Evolutionary conservation across 2,113 vertebrate species (phyloP), one percentile per base, ranked within the genome.

Genomic region (Pseudois nayaur): DNA sequence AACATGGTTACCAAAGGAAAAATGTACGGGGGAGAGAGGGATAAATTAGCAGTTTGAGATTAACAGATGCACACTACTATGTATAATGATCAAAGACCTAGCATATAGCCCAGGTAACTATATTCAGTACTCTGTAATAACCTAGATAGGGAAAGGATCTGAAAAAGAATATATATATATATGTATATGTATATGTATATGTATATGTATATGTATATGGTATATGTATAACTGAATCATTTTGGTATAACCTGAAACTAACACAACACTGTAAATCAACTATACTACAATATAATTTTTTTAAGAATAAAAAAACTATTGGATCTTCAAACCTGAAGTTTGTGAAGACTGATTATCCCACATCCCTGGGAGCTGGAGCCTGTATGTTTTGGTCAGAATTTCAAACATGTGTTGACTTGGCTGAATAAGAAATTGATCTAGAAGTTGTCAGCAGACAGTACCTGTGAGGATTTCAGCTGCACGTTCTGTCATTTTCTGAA

Each of bases 381-480:
- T 54, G 12, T n/a, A 29, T n/a, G 8, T 48, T 86, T 48, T 55
- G 16, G 14, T 50, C 15, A 76, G 45, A 92, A 62, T 23, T 19
- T 57, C 17, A 87, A 86, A 57, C 5, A 11, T 52, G 2, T 9
- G 7, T 60, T 17, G 4, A 31, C 5, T 52, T 81, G 54, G 17
- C 2, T 74, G 6, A 89, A 57, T 3, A 33, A 90, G 15, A 54
- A 59, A 29, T 1, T 0, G 9, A 55, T 5, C 1, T 21, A 25
- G 83, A 21, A 17, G 40, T 16, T 10, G 23, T 50, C n/a, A 25
- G 93, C 74, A 93, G 91, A 40, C 25, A 1, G 93, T 99, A 99
- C 99, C 99, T 97, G 99, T 98, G 31, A 97, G 98, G 91, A 99
- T 99, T 97, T 99, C 99, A 14, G 99, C 98, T 10, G 98, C 98